These are phyloP conservation scores for Tiphia femorata DNA, from an alignment of 2,888 invertebrate species.

Conservation along the genomic window DNA sequence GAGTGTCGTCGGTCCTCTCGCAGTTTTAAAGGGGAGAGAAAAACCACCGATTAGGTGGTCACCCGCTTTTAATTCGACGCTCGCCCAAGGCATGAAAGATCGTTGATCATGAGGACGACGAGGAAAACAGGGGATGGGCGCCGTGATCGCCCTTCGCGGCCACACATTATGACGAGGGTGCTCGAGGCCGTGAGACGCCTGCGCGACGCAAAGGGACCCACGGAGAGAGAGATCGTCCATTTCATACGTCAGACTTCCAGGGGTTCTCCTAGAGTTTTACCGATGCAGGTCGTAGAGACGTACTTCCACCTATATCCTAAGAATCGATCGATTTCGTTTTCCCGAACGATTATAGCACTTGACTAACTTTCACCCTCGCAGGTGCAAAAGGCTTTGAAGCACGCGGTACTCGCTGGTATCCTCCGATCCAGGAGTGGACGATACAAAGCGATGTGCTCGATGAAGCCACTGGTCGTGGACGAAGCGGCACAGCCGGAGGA, in stretches of 20 bases:
- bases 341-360: too few relatives aligned
- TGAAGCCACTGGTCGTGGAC: background rate
- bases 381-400: constrained; percentile 56
- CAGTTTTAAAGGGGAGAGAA: too few relatives aligned
- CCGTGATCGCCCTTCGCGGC: constrained; percentile 53
- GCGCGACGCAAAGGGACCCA: constrained; percentile 49
- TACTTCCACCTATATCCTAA: too few relatives aligned
- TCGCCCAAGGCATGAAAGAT: too few relatives aligned
- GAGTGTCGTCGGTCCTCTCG: too few relatives aligned
- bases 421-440: constrained; percentile 52
- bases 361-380: too few relatives aligned
- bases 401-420: constrained; percentile 54
- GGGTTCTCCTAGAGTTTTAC: constrained; percentile 42
- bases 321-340: too few relatives aligned
- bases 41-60: too few relatives aligned
- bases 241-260: constrained; percentile 42
- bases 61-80: too few relatives aligned
- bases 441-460: constrained; percentile 45
- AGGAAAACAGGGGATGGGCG: too few relatives aligned
- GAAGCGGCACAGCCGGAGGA: background rate
- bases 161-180: constrained; percentile 51
- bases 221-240: constrained; percentile 48
- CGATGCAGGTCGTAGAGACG: constrained; percentile 59
- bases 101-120: too few relatives aligned
- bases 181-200: constrained; percentile 51